Evolutionary conservation across 1,140 invertebrate species (phyloP).

Genomic region (Cryptotermes secundus): DNA sequence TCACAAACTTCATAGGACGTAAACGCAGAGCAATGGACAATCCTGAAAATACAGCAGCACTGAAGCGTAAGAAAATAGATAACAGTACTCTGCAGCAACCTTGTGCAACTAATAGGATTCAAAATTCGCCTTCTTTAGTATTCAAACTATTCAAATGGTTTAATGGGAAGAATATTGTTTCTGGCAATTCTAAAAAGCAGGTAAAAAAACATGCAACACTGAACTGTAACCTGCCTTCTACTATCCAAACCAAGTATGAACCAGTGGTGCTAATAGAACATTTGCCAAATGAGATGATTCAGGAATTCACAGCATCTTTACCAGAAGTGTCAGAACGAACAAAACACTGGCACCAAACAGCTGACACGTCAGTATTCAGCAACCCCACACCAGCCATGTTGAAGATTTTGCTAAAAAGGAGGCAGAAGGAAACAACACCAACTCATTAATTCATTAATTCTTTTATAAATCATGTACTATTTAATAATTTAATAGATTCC

Average conservation of each 20-base stretch:
- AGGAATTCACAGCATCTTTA: background rate
- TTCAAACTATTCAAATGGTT: conserved; percentile 38
- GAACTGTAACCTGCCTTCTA: background rate
- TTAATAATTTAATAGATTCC: too few species aligned
- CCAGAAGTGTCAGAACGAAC: background rate
- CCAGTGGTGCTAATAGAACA: background rate
- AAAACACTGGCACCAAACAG: background rate
- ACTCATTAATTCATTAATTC: too few species aligned
- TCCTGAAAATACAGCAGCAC: conserved; percentile 36
- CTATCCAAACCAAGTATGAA: background rate
- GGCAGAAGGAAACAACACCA: background rate
- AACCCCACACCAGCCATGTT: conserved; percentile 28
- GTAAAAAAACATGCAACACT: background rate
- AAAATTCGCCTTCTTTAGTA: conserved; percentile 30
- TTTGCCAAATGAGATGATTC: background rate
- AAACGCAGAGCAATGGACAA: too few species aligned
- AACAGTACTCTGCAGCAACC: conserved; percentile 34
- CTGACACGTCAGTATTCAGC: background rate
- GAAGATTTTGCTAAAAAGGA: conserved; percentile 18
- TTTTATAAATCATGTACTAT: too few species aligned
- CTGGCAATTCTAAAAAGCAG: conserved; percentile 41
- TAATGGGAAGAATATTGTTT: conserved; percentile 41
- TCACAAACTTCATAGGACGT: too few species aligned
- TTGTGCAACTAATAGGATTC: conserved; percentile 37
- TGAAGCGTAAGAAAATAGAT: conserved; percentile 36